phyloP scores from a whole-genome alignment of 2,888 invertebrate species.

The Apodemia hepburni region DNA sequence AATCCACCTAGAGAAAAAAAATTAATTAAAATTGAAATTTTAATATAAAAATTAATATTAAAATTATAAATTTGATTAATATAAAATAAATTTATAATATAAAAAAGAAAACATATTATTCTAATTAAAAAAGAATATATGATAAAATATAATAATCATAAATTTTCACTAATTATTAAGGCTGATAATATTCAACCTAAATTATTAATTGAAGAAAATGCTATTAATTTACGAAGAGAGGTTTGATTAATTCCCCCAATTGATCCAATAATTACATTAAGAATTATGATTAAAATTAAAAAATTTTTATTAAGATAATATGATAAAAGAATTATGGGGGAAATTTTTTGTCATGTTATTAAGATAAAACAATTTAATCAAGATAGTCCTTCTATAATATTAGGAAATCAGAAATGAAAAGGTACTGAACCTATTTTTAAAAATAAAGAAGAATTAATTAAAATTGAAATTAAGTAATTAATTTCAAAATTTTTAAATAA shows the following conservation, averaged over 20 bases:
- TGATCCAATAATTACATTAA: slow-evolving; percentile 69
- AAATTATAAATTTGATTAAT: slow-evolving; percentile 72
- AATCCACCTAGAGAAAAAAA: slow-evolving; percentile 79
- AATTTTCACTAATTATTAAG: slow-evolving; percentile 63
- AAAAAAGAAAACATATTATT: slow-evolving; percentile 66
- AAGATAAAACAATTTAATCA: slow-evolving; percentile 79
- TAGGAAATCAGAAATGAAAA: slow-evolving; percentile 81
- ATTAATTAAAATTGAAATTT: slow-evolving; percentile 74
- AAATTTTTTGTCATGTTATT: slow-evolving; percentile 84
- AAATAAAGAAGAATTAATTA: slow-evolving; percentile 63
- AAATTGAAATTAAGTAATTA: slow-evolving; percentile 45
- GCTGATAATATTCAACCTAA: slow-evolving; percentile 77
- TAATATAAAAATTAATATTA: slow-evolving; percentile 57
- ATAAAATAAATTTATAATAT: slow-evolving; percentile 66
- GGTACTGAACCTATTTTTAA: slow-evolving; percentile 80
- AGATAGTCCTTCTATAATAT: slow-evolving; percentile 78
- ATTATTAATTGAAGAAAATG: slow-evolving; percentile 83
- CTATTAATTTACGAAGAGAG: slow-evolving; percentile 78
- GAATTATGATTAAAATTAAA: slow-evolving; percentile 61
- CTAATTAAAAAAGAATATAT: slow-evolving; percentile 67
- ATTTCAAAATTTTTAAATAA: slow-evolving; percentile 51
- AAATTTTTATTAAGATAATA: slow-evolving; percentile 65
- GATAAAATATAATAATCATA: slow-evolving; percentile 67
- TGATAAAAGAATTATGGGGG: slow-evolving; percentile 77
- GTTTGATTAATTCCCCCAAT: slow-evolving; percentile 77